Conservation (phyloP, 2,113 vertebrate genomes). For the Centropus unirufus region DNA sequence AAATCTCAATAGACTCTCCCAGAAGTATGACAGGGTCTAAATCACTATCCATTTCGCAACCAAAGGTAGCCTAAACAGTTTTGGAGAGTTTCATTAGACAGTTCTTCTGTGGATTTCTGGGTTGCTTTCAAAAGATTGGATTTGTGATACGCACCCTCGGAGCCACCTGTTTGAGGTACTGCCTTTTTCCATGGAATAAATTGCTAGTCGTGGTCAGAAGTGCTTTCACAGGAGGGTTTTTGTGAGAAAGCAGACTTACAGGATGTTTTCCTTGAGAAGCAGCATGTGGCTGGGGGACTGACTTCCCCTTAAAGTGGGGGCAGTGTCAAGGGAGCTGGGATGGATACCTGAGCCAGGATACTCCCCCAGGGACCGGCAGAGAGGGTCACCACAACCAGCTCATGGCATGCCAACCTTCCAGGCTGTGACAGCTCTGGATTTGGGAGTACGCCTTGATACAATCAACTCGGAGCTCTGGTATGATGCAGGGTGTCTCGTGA, state of each 20-base stretch:
- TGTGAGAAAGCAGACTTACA: not conserved
- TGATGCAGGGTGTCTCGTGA: rapidly evolving
- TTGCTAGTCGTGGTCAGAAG: not conserved
- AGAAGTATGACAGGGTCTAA: constrained; percentile 12
- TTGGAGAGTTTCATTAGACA: not conserved
- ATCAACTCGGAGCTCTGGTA: rapidly evolving
- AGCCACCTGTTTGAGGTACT: not conserved
- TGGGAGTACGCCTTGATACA: not conserved
- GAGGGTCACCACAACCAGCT: not conserved
- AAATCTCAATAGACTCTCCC: constrained; percentile 39
- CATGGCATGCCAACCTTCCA: rapidly evolving
- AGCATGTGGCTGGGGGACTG: not conserved
- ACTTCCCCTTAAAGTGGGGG: rapidly evolving
- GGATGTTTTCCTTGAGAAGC: not conserved
- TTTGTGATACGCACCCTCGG: not conserved
- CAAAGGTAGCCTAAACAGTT: not conserved
- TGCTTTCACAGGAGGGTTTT: not conserved
- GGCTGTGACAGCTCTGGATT: not conserved
- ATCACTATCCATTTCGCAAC: not conserved
- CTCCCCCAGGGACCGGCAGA: not conserved
- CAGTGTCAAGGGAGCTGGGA: not conserved
- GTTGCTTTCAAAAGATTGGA: not conserved
- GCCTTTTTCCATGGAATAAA: not conserved
- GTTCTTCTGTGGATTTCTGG: not conserved
- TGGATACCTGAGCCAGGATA: not conserved